Conservation (phyloP, 2,888 invertebrate species). For the Himalopsyche kuldschensis region DNA sequence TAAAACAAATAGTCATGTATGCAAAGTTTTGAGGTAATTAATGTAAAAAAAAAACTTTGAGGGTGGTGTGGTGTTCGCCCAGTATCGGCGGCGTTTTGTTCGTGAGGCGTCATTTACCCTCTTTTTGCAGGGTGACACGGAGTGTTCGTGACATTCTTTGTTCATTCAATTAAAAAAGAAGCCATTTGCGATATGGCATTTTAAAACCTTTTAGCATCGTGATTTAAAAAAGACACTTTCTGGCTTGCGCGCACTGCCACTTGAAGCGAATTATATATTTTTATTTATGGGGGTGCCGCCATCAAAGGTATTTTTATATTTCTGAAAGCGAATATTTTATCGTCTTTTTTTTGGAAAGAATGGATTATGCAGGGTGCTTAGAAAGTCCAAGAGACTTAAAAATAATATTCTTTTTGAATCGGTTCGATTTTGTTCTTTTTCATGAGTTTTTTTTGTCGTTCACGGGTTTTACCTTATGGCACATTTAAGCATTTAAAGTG, state of each 20-base stretch:
- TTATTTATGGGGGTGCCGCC: background rate
- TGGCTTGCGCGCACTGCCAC: background rate
- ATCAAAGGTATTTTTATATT: background rate
- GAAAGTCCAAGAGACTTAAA: no score
- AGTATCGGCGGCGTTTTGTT: background rate
- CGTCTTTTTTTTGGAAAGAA: background rate
- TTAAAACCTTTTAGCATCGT: constrained; percentile 19
- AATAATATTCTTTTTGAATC: no score
- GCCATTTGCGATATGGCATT: constrained; percentile 25
- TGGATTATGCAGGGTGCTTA: background rate
- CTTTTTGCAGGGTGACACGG: constrained; percentile 3
- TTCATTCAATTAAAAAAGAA: constrained; percentile 36
- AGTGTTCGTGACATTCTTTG: constrained; percentile 34
- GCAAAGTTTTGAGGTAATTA: background rate
- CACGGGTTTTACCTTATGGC: no score
- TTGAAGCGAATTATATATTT: background rate
- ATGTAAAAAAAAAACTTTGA: background rate
- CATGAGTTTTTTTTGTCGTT: no score
- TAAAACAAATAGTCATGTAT: background rate
- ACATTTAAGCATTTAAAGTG: no score
- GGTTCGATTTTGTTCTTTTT: no score
- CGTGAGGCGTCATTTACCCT: background rate
- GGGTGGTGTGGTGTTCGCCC: background rate
- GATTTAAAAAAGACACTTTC: constrained; percentile 5
- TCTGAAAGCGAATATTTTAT: background rate